Conservation (phyloP, 2,113 vertebrate genomes). For the Chloropsis cyanopogon region DNA sequence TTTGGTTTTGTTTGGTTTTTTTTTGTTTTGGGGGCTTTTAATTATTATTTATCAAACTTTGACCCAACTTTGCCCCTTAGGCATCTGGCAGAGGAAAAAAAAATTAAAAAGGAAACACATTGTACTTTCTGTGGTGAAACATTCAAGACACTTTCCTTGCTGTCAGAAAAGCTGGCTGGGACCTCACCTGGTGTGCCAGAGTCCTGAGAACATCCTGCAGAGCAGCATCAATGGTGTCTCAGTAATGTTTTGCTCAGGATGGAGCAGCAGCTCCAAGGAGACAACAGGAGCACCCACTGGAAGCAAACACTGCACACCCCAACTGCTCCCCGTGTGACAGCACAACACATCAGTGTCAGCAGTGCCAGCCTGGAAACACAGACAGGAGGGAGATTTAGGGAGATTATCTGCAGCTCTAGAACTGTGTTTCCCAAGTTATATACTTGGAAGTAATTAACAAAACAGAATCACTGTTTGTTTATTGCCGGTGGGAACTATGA, state of each 20-base stretch:
- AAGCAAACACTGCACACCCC: not conserved
- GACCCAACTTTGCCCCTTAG: not conserved
- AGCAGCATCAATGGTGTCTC: not conserved
- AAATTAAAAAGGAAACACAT: not conserved
- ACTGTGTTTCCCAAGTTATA: not conserved
- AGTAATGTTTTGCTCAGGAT: not conserved
- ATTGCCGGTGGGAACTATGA: not conserved
- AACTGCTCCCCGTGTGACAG: fast-evolving
- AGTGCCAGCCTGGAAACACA: not conserved
- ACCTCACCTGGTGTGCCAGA: not conserved
- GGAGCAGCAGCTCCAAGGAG: not conserved
- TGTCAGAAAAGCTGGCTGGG: not conserved
- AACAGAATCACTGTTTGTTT: not conserved
- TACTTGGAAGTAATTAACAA: not conserved
- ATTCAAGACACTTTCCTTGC: not conserved
- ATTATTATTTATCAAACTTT: not conserved
- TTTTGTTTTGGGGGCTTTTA: fast-evolving
- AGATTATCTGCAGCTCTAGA: not conserved
- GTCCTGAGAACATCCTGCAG: not conserved
- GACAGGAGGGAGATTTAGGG: not conserved
- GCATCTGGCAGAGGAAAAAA: not conserved
- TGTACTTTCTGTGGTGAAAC: not conserved
- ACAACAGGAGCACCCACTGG: not conserved
- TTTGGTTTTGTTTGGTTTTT: not conserved
- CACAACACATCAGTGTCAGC: fast-evolving